Conservation (phyloP, 1,140 invertebrate genomes). For the Lysiphlebus fabarum region DNA sequence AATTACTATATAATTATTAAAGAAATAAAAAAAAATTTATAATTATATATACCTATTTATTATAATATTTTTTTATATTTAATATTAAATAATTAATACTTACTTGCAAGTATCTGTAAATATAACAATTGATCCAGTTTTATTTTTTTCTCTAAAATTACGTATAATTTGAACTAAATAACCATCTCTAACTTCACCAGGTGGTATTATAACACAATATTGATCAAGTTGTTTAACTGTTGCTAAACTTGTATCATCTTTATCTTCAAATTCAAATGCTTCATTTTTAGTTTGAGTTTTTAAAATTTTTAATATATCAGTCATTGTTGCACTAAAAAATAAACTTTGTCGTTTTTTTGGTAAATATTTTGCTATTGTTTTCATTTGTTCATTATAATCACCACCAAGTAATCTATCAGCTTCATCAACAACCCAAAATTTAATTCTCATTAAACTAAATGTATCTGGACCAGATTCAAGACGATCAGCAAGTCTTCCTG, state of each 20-base stretch:
- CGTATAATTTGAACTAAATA: conserved; percentile 87
- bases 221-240: conserved; percentile 89
- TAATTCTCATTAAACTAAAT: conserved; percentile 75
- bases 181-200: conserved; percentile 86
- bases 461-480: conserved; percentile 75
- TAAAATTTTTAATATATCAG: conserved; percentile 74
- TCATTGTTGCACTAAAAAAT: conserved; percentile 96
- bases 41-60: no score
- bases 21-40: background rate
- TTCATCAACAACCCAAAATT: conserved; percentile 89
- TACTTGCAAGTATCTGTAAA: conserved; percentile 95
- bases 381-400: conserved; percentile 75
- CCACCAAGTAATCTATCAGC: conserved; percentile 85
- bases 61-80: no score
- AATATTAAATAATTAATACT: conserved; percentile 38
- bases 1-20: conserved; percentile 61
- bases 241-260: conserved; percentile 62
- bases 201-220: conserved; percentile 79
- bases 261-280: conserved; percentile 56
- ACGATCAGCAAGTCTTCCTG: conserved; percentile 85
- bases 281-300: conserved; percentile 64
- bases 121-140: conserved; percentile 81
- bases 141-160: conserved; percentile 69
- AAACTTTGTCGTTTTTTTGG: conserved; percentile 81
- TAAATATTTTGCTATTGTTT: conserved; percentile 77